Conservation (phyloP, 2,113 vertebrate genomes). For the Pedetes capensis region DNA sequence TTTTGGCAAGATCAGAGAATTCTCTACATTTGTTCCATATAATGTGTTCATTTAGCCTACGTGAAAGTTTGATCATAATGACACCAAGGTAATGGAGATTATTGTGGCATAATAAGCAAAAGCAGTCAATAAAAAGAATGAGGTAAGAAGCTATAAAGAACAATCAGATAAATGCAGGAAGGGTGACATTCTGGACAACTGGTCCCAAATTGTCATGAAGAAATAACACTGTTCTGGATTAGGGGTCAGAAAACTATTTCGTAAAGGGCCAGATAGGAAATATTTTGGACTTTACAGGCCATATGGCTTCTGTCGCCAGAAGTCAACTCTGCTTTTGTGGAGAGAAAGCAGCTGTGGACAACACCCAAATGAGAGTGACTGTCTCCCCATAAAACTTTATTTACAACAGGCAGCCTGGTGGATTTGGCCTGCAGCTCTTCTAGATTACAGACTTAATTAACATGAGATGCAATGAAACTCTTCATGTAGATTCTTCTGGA, state of each 20-base stretch:
- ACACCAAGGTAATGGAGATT: neutral
- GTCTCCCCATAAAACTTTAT: neutral
- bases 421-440: neutral
- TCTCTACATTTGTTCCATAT: neutral
- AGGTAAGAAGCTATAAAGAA: neutral
- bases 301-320: neutral
- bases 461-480: neutral
- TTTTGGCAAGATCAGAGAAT: neutral
- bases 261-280: neutral
- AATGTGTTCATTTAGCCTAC: neutral
- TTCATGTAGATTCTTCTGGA: neutral
- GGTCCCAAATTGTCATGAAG: neutral
- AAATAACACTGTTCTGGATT: neutral
- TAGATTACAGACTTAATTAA: neutral
- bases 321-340: neutral
- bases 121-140: neutral
- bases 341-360: neutral
- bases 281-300: neutral
- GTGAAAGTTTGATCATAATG: neutral
- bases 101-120: neutral
- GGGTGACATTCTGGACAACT: neutral
- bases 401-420: neutral
- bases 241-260: neutral
- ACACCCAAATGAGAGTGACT: neutral
- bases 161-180: neutral